A percentile compares a stretch with the other conserved stretches of the same genome.
Evolutionary conservation across 2,888 invertebrate genomes (phyloP).

Genomic region (Anticlea derivata): DNA sequence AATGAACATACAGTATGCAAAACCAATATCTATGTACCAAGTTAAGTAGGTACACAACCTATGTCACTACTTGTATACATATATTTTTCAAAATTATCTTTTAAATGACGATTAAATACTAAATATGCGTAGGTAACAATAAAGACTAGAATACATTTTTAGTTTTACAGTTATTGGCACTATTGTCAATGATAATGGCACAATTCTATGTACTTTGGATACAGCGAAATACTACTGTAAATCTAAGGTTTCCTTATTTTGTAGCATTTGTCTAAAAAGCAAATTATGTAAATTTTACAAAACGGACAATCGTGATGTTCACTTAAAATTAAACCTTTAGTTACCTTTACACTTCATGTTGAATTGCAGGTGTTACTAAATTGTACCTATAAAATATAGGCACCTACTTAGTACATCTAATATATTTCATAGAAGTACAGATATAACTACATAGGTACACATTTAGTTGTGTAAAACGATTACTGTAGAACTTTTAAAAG

Average conservation of each 20-base stretch:
- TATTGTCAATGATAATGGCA: slow-evolving; percentile 80
- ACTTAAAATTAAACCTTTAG: no score
- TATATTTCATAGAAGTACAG: no score
- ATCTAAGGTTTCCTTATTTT: slow-evolving; percentile 40
- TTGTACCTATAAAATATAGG: no score
- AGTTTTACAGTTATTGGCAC: slow-evolving; percentile 84
- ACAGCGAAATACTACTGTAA: slow-evolving; percentile 55
- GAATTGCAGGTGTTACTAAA: no score
- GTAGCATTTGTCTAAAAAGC: slow-evolving; percentile 44
- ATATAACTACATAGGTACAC: neutral
- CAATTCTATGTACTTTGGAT: slow-evolving; percentile 69
- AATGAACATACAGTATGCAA: slow-evolving; percentile 68
- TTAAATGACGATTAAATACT: slow-evolving; percentile 79
- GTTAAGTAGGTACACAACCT: slow-evolving; percentile 70
- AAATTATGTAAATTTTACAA: slow-evolving; percentile 36
- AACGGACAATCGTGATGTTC: slow-evolving; percentile 55
- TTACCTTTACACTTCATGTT: no score
- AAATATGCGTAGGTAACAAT: slow-evolving; percentile 81
- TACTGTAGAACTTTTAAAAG: slow-evolving; percentile 52
- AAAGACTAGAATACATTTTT: slow-evolving; percentile 84
- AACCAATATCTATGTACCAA: slow-evolving; percentile 61
- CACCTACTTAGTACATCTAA: no score
- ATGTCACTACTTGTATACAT: slow-evolving; percentile 62
- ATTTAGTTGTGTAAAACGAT: slow-evolving; percentile 43
- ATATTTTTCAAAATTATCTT: slow-evolving; percentile 72